These are phyloP conservation scores for Zygogramma bicolorata DNA, from an alignment of 2,888 invertebrate genomes.

Conservation along the genomic window DNA sequence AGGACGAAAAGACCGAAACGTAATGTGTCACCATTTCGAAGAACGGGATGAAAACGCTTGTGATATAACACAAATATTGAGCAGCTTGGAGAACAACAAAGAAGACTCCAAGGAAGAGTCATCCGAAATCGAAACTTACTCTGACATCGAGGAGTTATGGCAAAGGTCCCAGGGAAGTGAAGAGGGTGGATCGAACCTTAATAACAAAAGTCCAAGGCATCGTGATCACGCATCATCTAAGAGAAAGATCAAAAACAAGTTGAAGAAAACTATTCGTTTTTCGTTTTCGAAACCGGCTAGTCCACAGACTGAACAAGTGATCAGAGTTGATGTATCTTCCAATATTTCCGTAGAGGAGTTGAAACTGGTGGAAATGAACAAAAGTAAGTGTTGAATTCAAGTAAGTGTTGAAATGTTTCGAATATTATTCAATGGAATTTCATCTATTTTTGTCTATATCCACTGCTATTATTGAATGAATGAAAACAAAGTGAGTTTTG, in stretches of 20 bases:
- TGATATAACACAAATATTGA: constrained; percentile 41
- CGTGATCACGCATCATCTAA: constrained; percentile 33
- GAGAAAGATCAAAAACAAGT: constrained; percentile 45
- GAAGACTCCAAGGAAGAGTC: constrained; percentile 10
- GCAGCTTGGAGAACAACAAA: constrained; percentile 34
- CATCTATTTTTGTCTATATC: too few species aligned
- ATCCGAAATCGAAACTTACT: constrained; percentile 51
- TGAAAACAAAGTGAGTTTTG: too few species aligned
- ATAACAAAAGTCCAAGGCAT: background rate
- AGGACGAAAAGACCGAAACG: constrained; percentile 37
- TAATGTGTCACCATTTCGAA: constrained; percentile 17
- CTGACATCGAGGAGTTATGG: constrained; percentile 58
- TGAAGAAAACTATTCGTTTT: constrained; percentile 58
- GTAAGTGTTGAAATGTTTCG: too few species aligned
- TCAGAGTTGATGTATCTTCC: constrained; percentile 64
- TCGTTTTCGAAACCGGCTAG: constrained; percentile 62
- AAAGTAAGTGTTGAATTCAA: background rate
- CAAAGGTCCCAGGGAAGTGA: constrained; percentile 41
- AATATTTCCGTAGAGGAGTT: constrained; percentile 57
- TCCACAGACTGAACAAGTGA: constrained; percentile 64
- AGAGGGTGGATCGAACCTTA: constrained; percentile 15
- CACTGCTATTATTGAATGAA: too few species aligned
- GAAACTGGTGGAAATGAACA: constrained; percentile 27
- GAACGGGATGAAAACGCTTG: constrained; percentile 40
- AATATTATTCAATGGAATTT: too few species aligned